Conservation (phyloP, 2,888 invertebrate species). For the Mythimna albipuncta region DNA sequence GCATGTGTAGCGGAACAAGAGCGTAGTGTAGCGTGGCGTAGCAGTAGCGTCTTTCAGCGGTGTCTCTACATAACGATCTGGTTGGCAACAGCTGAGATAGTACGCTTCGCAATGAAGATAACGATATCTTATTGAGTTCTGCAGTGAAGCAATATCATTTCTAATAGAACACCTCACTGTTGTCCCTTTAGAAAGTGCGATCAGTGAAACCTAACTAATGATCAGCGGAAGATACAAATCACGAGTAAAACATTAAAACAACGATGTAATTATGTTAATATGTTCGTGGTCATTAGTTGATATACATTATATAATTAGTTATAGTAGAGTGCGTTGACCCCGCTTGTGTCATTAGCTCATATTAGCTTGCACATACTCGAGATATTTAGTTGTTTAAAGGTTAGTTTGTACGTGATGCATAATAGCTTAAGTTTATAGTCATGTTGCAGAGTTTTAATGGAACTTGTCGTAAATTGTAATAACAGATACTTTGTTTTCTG, state of each 20-base stretch:
- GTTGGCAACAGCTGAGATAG: not conserved
- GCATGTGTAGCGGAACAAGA: no score
- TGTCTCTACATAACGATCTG: not conserved
- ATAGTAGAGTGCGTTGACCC: slow-evolving; percentile 7
- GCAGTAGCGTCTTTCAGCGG: not conserved
- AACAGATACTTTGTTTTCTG: not conserved
- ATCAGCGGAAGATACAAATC: slow-evolving; percentile 12
- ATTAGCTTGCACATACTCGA: not conserved
- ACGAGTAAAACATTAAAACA: not conserved
- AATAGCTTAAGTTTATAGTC: no score
- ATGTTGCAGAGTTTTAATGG: not conserved
- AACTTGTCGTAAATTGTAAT: not conserved
- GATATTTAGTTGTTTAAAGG: not conserved
- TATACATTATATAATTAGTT: not conserved
- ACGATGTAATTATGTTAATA: slow-evolving; percentile 11
- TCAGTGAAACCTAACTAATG: not conserved
- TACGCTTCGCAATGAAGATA: not conserved
- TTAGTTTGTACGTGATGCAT: not conserved
- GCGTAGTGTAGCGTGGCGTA: not conserved
- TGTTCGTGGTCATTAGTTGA: slow-evolving; percentile 1
- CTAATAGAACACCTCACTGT: not conserved
- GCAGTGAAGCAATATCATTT: not conserved
- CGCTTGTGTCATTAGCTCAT: not conserved
- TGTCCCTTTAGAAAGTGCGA: slow-evolving; percentile 1
- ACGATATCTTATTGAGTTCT: slow-evolving; percentile 3